Base-by-base conservation (phyloP, 2,888 invertebrate species). In the Microctonus hyperodae region DNA sequence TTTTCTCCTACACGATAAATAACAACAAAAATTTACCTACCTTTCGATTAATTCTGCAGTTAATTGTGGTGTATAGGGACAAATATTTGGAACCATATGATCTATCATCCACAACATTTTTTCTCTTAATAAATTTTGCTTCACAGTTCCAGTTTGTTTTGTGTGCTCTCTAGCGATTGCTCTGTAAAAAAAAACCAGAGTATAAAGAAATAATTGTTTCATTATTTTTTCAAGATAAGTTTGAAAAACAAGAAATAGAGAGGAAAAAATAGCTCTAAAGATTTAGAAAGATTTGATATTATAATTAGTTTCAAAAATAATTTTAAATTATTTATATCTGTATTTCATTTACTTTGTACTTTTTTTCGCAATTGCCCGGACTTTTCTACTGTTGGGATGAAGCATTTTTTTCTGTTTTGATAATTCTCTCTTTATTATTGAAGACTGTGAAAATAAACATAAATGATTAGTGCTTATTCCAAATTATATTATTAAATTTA, bases 361-460 rank as follows among this genome's bases (percentile, higher is more conserved):
- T 83, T 92, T 90, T 80, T 91, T 92, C 1, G 89, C 88, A 22
- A 94, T 82, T 9, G 91, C 90, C 70, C 89, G 86, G 0, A 93
- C 92, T 85, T 93, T 94, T 72, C 95, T 88, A 76, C 95, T 95
- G 82, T 94, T 94, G 0, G 95, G 95, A 85, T 95, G 95, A 4
- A 78, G 62, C 63, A 81, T 71, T 70, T 79, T 84, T 67, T 78
- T 83, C 56, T 72, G 74, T 68, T 82, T 81, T 25, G 60, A 70
- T 48, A 76, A 67, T 70, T 73, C 75, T 65, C 72, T 79, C 72
- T 73, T 77, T 62, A 74, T 58, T 51, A 66, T 73, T 51, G 65
- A 68, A 10, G 75, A 77, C 79, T 78, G 51, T 5, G 65, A 68
- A 20, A 51, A 7, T 67, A 33, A 5, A 59, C 56, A 53, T 58